These are phyloP conservation scores for Dicroscelio sp. DNA, from an alignment of 2,888 invertebrate genomes.

Conservation along the genomic window DNA sequence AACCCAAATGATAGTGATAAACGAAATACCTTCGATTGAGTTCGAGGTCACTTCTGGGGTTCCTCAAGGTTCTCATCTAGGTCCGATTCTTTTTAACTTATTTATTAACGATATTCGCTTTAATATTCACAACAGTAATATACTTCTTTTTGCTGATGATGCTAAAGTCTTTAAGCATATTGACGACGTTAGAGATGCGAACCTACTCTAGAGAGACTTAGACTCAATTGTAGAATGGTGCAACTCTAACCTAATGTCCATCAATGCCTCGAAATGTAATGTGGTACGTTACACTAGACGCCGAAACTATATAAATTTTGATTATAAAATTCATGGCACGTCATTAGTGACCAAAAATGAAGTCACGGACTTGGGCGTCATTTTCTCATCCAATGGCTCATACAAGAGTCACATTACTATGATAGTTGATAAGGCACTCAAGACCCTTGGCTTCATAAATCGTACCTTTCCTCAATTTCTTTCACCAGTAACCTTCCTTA, in stretches of 20 bases:
- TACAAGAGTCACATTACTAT: neutral
- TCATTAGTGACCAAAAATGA: neutral
- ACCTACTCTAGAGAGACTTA: neutral
- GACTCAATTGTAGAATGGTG: neutral
- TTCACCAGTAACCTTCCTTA: neutral
- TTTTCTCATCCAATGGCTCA: neutral
- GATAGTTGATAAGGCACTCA: neutral
- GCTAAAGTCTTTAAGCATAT: neutral
- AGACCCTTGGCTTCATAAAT: neutral
- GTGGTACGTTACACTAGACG: neutral
- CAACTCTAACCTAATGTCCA: neutral
- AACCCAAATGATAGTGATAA: neutral
- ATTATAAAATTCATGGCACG: neutral
- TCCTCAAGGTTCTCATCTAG: slow-evolving; percentile 34
- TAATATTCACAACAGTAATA: neutral
- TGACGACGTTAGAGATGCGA: neutral
- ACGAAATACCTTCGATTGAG: neutral
- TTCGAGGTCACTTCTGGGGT: neutral
- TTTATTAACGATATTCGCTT: slow-evolving; percentile 31
- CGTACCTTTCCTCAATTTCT: neutral
- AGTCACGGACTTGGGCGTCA: neutral
- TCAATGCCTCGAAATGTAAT: neutral
- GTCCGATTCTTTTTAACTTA: slow-evolving; percentile 26
- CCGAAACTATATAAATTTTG: neutral
- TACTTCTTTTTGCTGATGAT: slow-evolving; percentile 31